Conservation (phyloP, 2,888 invertebrate species). For the Brenthis daphne region DNA sequence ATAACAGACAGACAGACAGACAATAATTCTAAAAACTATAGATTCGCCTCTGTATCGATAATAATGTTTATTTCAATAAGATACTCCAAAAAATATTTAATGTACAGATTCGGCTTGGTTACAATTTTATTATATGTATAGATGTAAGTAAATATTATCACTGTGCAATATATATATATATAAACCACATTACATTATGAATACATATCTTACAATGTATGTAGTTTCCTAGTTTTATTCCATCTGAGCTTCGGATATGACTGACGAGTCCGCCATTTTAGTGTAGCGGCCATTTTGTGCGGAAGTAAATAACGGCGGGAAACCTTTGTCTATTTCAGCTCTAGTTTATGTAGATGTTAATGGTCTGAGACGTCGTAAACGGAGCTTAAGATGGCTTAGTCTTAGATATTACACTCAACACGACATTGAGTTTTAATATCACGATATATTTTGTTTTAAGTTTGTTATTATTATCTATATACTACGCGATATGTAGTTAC, state of each 20-base stretch:
- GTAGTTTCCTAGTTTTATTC: slow-evolving; percentile 22
- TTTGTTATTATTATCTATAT: not conserved
- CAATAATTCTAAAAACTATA: no score
- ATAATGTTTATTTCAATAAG: no score
- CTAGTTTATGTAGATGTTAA: slow-evolving; percentile 45
- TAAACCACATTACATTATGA: slow-evolving; percentile 8
- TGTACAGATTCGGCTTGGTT: no score
- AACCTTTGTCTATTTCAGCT: slow-evolving; percentile 51
- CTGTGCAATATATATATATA: not conserved
- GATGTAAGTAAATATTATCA: no score
- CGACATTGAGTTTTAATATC: slow-evolving; percentile 6
- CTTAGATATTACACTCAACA: slow-evolving; percentile 26
- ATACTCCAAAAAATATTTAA: no score
- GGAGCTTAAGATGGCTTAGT: slow-evolving; percentile 36
- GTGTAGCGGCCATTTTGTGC: slow-evolving; percentile 48
- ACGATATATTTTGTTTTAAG: slow-evolving; percentile 3
- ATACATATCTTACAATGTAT: not conserved
- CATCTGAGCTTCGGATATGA: slow-evolving; percentile 25
- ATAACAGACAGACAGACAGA: no score
- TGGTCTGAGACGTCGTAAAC: slow-evolving; percentile 41
- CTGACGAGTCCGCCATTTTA: slow-evolving; percentile 50
- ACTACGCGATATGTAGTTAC: no score
- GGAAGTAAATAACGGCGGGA: slow-evolving; percentile 55
- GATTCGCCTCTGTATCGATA: no score
- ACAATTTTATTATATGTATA: no score